Evolutionary conservation across 2,888 invertebrate genomes (phyloP).

Genomic region (Isotomurus palustris): DNA sequence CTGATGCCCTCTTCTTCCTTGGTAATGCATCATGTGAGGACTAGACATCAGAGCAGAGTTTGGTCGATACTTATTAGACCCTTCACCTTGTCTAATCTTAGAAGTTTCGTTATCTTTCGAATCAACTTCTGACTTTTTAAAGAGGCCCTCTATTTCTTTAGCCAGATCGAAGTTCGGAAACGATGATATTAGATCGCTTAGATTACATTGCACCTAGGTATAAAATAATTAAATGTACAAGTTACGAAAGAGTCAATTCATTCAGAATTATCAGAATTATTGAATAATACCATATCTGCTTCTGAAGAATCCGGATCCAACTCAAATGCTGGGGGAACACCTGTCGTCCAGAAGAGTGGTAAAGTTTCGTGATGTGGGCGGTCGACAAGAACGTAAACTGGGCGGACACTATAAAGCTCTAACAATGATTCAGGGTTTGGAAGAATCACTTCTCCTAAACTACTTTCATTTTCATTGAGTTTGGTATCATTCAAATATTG

Average conservation of each 20-base stretch:
- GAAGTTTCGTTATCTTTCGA: too few relatives aligned
- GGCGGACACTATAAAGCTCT: constrained; percentile 37
- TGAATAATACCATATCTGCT: constrained; percentile 35
- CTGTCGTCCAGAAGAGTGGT: constrained; percentile 37
- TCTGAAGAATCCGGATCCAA: constrained; percentile 33
- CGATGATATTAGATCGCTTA: too few relatives aligned
- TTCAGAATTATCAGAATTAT: too few relatives aligned
- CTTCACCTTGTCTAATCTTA: too few relatives aligned
- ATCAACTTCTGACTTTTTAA: too few relatives aligned
- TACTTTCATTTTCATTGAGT: constrained; percentile 13
- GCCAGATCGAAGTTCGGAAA: constrained; percentile 6
- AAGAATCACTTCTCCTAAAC: constrained; percentile 12
- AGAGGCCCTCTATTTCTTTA: constrained; percentile 7
- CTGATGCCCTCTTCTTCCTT: constrained; percentile 26
- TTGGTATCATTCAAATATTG: background rate
- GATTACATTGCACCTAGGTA: too few relatives aligned
- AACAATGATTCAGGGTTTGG: constrained; percentile 34
- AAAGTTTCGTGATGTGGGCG: constrained; percentile 31
- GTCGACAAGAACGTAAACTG: constrained; percentile 37
- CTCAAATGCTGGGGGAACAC: constrained; percentile 41
- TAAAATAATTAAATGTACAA: too few relatives aligned
- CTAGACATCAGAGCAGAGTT: too few relatives aligned
- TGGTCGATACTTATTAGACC: too few relatives aligned
- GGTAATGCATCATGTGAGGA: too few relatives aligned
- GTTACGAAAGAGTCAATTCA: too few relatives aligned